Conservation (phyloP, 2,113 vertebrate species). For the Bubo scandiacus region DNA sequence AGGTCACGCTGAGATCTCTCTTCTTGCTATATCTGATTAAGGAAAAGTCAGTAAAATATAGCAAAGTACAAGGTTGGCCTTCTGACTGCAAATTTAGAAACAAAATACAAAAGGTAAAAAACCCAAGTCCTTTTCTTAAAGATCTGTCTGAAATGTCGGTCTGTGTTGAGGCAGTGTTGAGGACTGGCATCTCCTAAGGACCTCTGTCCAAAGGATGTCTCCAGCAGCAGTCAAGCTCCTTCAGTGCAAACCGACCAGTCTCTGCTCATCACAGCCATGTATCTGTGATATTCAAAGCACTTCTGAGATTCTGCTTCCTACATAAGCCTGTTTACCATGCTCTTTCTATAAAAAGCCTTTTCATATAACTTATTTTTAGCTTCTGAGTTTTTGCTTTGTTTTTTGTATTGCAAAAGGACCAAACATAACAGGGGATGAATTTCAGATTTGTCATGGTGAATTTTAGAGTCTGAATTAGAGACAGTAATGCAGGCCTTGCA, state of each 20-base stretch:
- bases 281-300: neutral
- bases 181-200: neutral
- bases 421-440: neutral
- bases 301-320: neutral
- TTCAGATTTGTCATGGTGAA: neutral
- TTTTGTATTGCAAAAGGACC: neutral
- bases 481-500: neutral
- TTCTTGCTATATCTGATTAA: neutral
- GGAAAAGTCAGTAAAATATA: neutral
- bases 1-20: neutral
- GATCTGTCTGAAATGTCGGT: neutral
- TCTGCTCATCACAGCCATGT: rapidly evolving
- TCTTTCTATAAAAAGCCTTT: neutral
- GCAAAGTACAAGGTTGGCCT: neutral
- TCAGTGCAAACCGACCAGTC: neutral
- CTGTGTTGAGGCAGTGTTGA: neutral
- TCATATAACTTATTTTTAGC: neutral
- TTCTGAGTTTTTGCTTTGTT: neutral
- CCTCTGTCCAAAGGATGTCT: neutral
- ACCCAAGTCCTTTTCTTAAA: neutral
- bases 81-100: neutral
- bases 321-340: neutral
- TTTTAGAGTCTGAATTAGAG: neutral
- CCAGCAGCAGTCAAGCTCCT: neutral
- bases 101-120: neutral